A percentile compares a stretch with the other conserved stretches of the same genome.
These are phyloP conservation scores for Coracopsis vasa DNA, from an alignment of 2,113 vertebrate species.

Conservation along the genomic window DNA sequence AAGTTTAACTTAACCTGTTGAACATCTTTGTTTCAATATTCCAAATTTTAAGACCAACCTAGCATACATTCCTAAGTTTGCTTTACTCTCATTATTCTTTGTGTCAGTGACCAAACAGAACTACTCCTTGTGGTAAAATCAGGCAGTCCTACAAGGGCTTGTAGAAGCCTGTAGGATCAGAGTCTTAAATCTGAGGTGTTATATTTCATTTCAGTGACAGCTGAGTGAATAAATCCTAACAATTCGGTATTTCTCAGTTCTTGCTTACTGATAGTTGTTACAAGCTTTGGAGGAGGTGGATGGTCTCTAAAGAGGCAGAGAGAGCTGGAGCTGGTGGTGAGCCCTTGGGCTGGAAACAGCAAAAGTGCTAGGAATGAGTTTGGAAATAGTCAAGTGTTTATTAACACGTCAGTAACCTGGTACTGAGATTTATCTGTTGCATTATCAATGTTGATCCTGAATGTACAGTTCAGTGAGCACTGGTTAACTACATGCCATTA, in stretches of 20 bases:
- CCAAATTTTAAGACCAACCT: not conserved
- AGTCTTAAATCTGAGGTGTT: not conserved
- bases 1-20: not conserved
- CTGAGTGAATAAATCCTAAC: not conserved
- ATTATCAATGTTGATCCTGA: not conserved
- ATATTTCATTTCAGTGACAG: not conserved
- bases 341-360: not conserved
- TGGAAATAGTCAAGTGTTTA: not conserved
- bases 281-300: not conserved
- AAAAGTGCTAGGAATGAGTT: not conserved
- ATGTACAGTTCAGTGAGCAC: not conserved
- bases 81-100: not conserved
- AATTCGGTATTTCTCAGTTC: not conserved
- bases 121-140: not conserved
- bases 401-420: not conserved
- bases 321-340: not conserved
- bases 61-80: not conserved
- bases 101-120: not conserved
- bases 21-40: not conserved
- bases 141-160: not conserved
- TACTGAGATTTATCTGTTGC: not conserved
- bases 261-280: not conserved
- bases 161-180: not conserved
- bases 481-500: not conserved
- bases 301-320: not conserved